Evolutionary conservation across 1,140 invertebrate genomes (phyloP).

Genomic region (Neocloeon triangulifer): DNA sequence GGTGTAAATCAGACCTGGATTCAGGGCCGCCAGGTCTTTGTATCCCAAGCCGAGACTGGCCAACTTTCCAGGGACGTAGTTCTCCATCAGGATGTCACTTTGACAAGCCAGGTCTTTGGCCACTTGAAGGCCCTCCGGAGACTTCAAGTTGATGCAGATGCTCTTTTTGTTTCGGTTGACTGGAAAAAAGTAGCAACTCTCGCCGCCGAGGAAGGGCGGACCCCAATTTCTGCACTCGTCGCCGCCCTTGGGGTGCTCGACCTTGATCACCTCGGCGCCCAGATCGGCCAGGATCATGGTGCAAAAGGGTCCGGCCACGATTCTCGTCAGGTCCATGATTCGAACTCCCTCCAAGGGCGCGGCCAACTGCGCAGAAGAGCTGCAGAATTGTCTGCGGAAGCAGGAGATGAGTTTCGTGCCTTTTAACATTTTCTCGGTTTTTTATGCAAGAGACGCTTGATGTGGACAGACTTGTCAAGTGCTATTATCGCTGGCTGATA

Average conservation of each 20-base stretch:
- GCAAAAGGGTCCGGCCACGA: constrained; percentile 67
- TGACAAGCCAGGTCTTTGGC: constrained; percentile 46
- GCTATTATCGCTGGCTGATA: too few relatives aligned
- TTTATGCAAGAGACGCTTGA: too few relatives aligned
- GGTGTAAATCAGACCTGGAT: constrained; percentile 76
- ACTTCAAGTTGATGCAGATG: constrained; percentile 68
- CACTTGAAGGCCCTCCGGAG: constrained; percentile 39
- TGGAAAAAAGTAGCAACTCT: constrained; percentile 67
- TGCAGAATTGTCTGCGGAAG: too few relatives aligned
- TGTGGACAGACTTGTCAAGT: too few relatives aligned
- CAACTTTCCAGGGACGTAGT: constrained; percentile 82
- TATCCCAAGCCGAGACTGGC: constrained; percentile 58
- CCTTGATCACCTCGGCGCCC: constrained; percentile 86
- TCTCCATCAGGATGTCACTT: constrained; percentile 82
- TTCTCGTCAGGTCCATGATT: constrained; percentile 61
- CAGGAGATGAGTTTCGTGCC: too few relatives aligned
- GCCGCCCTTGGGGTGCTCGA: constrained; percentile 54
- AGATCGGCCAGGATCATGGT: constrained; percentile 85
- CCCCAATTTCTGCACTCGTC: constrained; percentile 86
- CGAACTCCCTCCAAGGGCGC: constrained; percentile 34
- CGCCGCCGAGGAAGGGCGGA: constrained; percentile 56
- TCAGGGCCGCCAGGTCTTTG: constrained; percentile 37
- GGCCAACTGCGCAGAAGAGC: too few relatives aligned
- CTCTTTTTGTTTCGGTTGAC: constrained; percentile 94
- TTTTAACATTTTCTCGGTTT: too few relatives aligned